phyloP scores from a whole-genome alignment of 2,113 vertebrate genomes.

The Xenus cinereus region DNA sequence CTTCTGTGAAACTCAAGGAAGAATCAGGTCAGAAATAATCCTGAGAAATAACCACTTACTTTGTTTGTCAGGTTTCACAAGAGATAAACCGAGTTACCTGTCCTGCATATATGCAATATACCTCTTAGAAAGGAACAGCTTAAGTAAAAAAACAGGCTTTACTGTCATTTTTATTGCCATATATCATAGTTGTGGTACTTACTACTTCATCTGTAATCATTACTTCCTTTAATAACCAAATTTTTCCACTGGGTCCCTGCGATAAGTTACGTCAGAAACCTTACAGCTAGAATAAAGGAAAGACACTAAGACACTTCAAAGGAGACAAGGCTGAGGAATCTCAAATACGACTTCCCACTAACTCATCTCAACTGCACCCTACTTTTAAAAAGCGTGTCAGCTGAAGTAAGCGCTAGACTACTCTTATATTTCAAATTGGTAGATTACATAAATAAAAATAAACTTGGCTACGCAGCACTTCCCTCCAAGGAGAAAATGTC shows the following conservation, averaged over 20 bases:
- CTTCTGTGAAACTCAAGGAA: background rate
- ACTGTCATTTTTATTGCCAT: background rate
- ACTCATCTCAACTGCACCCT: background rate
- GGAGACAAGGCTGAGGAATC: background rate
- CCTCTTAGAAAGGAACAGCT: background rate
- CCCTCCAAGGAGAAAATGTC: slow-evolving; percentile 8
- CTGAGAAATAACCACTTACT: background rate
- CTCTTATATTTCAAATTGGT: background rate
- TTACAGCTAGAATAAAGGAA: background rate
- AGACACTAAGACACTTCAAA: background rate
- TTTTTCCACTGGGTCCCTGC: background rate
- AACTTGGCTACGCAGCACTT: background rate
- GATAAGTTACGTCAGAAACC: background rate
- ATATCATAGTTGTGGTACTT: background rate
- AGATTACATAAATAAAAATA: slow-evolving; percentile 39
- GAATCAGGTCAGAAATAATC: background rate
- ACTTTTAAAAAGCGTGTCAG: background rate
- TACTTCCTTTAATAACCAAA: background rate
- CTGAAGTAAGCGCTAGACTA: background rate
- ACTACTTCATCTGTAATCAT: background rate
- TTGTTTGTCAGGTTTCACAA: background rate
- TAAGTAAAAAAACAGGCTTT: background rate
- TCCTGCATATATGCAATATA: background rate
- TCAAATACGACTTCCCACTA: background rate
- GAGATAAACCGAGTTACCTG: background rate